Evolutionary conservation across 2,113 vertebrate species (phyloP).

Genomic region (Patagioenas fasciata): DNA sequence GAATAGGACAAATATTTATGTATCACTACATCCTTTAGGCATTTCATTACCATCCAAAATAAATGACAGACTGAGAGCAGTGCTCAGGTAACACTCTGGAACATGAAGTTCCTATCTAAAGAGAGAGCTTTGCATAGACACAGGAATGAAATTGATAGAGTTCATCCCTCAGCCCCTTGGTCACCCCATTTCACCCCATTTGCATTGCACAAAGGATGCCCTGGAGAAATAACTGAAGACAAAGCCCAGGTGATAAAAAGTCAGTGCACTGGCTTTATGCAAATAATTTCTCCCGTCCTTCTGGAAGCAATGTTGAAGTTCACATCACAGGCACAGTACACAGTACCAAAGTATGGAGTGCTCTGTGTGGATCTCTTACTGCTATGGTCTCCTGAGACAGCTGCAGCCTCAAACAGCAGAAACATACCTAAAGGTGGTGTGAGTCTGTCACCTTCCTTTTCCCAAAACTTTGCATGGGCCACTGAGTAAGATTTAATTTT

Average conservation of each 20-base stretch:
- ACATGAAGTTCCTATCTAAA: background rate
- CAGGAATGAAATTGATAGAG: background rate
- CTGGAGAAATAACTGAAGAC: background rate
- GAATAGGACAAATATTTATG: background rate
- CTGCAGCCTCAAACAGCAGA: background rate
- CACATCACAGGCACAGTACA: background rate
- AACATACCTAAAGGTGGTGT: background rate
- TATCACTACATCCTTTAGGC: background rate
- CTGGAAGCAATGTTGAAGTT: background rate
- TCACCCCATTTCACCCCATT: background rate
- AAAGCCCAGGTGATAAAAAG: background rate
- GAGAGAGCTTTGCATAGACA: background rate
- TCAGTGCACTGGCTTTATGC: background rate
- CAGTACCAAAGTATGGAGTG: background rate
- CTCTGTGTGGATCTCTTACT: background rate
- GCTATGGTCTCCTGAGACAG: background rate
- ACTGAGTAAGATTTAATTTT: background rate
- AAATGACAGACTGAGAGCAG: background rate
- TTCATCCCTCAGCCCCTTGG: background rate
- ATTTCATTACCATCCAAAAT: background rate
- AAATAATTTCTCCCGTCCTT: background rate
- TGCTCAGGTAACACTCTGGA: background rate
- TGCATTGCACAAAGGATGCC: background rate
- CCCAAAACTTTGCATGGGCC: background rate
- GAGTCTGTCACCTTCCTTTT: background rate